Evolutionary conservation across 2,888 invertebrate genomes (phyloP), one percentile per base, ranked within the genome.

Genomic region (Himalopsyche anomala): DNA sequence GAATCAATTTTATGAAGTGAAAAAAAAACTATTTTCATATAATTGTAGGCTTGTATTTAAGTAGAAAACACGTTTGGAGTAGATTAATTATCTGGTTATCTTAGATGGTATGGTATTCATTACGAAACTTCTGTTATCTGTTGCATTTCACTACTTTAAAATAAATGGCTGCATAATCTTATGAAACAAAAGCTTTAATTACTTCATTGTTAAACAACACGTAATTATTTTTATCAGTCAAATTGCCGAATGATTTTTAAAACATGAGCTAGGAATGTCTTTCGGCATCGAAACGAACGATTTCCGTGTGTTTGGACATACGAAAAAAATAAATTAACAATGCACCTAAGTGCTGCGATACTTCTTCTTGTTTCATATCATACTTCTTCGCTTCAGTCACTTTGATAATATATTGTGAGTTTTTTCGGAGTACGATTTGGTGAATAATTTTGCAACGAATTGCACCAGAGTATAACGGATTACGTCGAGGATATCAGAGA

Each of bases 301-400:
- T 38, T 74, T 74, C 74, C 74, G 74, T 36, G 12, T 74, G 74
- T 74, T 74, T 74, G 38, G 74, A 74, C 74, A 74, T 74, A 74
- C 28, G 36, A 19, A 36, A 36, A 74, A 38, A 38, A 74, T 38
- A 74, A 74, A 36, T 74, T 74, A 36, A 74, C 74, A 15, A 38
- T 38, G 74, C 74, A 38, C 1, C 11, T 74, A 5, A 69, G 28
- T 9, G 9, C n/a, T 28, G 69, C 11, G 36, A 69, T 69, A 28
- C 28, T 4, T 74, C 36, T 28, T 74, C 74, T 36, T 38, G 38
- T 74, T 28, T 74, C 74, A 74, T 74, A 15, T 74, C 74, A 74
- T 74, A 15, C 74, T 28, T 74, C 74, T 15, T 36, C 36, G 74
- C 74, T 36, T 74, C 62, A 62, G 28, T 28, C 62, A 28, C 28